Base-by-base conservation (phyloP, 1,140 invertebrate species). In the Rhopalosiphum maidis region DNA sequence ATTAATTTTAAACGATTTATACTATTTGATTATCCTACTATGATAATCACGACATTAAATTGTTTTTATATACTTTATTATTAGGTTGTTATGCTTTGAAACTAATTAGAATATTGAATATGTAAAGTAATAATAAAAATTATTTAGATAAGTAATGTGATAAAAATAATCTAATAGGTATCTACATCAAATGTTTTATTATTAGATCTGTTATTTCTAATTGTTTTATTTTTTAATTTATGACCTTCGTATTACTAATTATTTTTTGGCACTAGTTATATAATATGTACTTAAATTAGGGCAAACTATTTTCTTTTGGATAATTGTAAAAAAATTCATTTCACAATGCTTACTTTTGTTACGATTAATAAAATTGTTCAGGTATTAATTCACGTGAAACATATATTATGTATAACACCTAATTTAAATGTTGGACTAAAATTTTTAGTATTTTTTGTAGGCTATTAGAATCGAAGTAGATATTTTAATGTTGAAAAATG, bases 131-230 rank as follows among this genome's bases (percentile, higher is more conserved):
- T 86, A 85, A n/a, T 48, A 46, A 68, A 30, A 68, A 68, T 18
- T 68, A 68, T 30, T 30, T n/a, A 68, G 25, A 48, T 87, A 54
- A 35, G 9, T 23, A 37, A 51, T 51, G 25, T 46, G 85, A 22
- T 86, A 43, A 43, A 25, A 25, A 25, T 18, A 46, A 86, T 46
- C 11, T 46, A 86, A 86, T n/a, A 77, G 60, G 60, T 77, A n/a
- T 18, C 8, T 15, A 51, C 21, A 35, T 89, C n/a, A 37, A 37
- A 37, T 35, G 5, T 89, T 89, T 68, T 90, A 90, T 90, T 90
- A 90, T 68, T 90, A 90, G 54, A 90, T 90, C 1, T 68, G 37
- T 90, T 90, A 43, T 90, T 60, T 90, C 55, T 90, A 90, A 68
- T 68, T 43, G 89, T 90, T 46, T 90, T 90, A 68, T 60, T 90